A percentile compares a stretch with the other conserved stretches of the same genome.
Conservation (phyloP, 2,113 vertebrate genomes). For the Cyanoderma ruficeps region DNA sequence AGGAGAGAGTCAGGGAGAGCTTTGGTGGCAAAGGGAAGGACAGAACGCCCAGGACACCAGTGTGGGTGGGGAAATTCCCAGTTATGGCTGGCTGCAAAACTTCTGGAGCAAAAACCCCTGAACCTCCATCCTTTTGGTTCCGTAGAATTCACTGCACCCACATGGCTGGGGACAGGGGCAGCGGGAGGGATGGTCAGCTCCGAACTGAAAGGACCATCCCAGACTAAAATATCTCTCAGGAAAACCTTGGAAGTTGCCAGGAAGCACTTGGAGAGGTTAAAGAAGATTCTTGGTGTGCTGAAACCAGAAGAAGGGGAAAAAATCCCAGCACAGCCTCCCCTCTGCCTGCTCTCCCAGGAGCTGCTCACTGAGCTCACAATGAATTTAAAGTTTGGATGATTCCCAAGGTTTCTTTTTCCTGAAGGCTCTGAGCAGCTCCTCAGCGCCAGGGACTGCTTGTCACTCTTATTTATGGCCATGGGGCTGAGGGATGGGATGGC, state of each 20-base stretch:
- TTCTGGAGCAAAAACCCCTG: neutral
- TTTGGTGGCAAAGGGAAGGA: neutral
- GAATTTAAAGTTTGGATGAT: neutral
- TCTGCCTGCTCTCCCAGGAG: neutral
- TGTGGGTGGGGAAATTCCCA: neutral
- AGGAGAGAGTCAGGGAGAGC: neutral
- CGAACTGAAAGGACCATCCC: neutral
- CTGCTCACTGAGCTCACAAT: neutral
- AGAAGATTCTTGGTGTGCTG: neutral
- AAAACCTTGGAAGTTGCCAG: neutral
- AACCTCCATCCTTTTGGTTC: neutral
- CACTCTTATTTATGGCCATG: neutral
- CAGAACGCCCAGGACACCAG: neutral
- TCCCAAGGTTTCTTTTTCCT: neutral
- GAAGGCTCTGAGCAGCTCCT: neutral
- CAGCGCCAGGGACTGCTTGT: fast-evolving
- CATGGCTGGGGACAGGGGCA: neutral
- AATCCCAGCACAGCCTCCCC: neutral
- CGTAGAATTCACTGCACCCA: fast-evolving
- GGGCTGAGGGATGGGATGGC: neutral
- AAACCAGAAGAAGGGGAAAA: neutral
- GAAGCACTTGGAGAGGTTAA: neutral
- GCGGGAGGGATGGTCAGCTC: neutral
- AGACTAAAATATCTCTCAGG: neutral
- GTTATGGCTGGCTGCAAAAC: neutral